Conservation (phyloP, 2,797 vertebrate genomes). For the Enteromius unitaeniatus region DNA sequence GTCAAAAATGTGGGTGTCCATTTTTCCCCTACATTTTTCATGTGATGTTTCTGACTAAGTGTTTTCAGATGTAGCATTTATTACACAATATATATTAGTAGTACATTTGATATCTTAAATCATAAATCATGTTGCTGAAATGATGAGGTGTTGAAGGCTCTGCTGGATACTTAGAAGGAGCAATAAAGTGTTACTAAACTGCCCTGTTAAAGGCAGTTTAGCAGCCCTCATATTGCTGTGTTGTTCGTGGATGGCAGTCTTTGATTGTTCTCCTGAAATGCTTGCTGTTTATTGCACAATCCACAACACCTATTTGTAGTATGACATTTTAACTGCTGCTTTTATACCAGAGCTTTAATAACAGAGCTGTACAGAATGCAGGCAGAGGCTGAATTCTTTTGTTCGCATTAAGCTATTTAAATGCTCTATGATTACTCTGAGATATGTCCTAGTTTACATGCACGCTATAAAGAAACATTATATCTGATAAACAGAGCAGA, state of each 20-base stretch:
- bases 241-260: slow-evolving; percentile 34
- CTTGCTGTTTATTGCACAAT: slow-evolving; percentile 52
- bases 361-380: slow-evolving; percentile 29
- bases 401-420: slow-evolving; percentile 31
- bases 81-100: background rate
- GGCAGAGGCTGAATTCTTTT: slow-evolving; percentile 28
- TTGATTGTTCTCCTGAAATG: slow-evolving; percentile 43
- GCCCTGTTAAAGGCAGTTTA: slow-evolving; percentile 40
- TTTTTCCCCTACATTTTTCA: background rate
- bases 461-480: background rate
- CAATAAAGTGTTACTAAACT: slow-evolving; percentile 36
- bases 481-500: slow-evolving; percentile 7
- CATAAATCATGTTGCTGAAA: background rate
- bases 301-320: slow-evolving; percentile 40
- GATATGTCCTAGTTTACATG: background rate
- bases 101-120: background rate
- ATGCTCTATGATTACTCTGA: background rate
- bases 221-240: slow-evolving; percentile 8
- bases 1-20: background rate
- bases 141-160: slow-evolving; percentile 13
- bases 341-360: slow-evolving; percentile 39
- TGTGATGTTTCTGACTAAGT: background rate
- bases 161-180: slow-evolving; percentile 5
- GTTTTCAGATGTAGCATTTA: background rate
- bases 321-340: slow-evolving; percentile 51